Evolutionary conservation across 2,113 vertebrate genomes (phyloP).

Genomic region (Pachyramphus minor): DNA sequence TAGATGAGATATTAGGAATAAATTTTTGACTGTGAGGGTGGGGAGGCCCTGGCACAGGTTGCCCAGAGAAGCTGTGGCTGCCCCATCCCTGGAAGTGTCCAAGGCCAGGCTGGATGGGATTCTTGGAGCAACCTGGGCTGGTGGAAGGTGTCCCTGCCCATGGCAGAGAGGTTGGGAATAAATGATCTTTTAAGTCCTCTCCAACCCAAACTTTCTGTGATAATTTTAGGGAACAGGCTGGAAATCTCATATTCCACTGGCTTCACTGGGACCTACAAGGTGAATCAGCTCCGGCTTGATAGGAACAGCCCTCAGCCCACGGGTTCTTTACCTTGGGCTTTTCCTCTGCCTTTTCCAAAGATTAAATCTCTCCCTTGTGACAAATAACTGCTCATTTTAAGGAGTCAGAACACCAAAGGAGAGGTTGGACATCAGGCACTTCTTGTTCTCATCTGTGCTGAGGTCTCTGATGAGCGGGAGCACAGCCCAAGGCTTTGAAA

Average conservation of each 20-base stretch:
- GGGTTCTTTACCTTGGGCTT: not conserved
- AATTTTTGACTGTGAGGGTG: not conserved
- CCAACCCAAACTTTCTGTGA: not conserved
- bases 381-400: not conserved
- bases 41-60: rapidly evolving
- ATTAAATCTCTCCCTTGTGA: not conserved
- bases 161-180: not conserved
- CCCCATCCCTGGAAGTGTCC: not conserved
- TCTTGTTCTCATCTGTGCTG: rapidly evolving
- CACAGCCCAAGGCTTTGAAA: not conserved
- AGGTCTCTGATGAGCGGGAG: not conserved
- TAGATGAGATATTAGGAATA: not conserved
- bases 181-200: not conserved
- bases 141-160: not conserved
- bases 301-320: not conserved
- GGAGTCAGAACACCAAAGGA: not conserved
- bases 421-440: not conserved
- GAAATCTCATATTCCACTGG: not conserved
- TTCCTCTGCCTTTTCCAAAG: not conserved
- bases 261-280: not conserved
- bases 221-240: rapidly evolving
- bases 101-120: rapidly evolving
- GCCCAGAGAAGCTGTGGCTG: not conserved
- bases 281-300: not conserved
- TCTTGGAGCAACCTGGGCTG: rapidly evolving